Percentiles rank a stretch among this genome's conserved stretches.
These are phyloP conservation scores for Diadumene lineata DNA, from an alignment of 92 coral and sea anemone genomes.

Conservation along the genomic window DNA sequence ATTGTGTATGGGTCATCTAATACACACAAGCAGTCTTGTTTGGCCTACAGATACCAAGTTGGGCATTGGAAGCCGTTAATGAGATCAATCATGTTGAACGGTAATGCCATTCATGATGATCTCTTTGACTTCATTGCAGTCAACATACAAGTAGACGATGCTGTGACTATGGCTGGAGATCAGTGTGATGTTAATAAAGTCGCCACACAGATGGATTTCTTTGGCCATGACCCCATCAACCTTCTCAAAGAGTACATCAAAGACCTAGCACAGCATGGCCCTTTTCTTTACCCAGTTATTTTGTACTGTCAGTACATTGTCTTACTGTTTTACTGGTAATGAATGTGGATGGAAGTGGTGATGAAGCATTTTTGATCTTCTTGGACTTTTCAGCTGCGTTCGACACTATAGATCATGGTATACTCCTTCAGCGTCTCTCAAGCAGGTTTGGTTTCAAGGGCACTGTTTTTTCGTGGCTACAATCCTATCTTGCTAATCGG, in stretches of 20 bases:
- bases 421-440: too few species aligned
- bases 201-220: constrained; percentile 30
- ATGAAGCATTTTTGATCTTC: too few species aligned
- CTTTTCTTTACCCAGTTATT: background rate
- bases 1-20: constrained; percentile 32
- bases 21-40: constrained; percentile 8
- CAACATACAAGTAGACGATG: constrained; percentile 34
- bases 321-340: constrained; percentile 30
- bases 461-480: too few species aligned
- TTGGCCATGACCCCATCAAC: constrained; percentile 42
- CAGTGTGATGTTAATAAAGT: constrained; percentile 37
- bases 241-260: constrained; percentile 1
- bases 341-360: too few species aligned
- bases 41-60: constrained; percentile 39
- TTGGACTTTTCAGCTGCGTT: too few species aligned
- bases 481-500: too few species aligned
- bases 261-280: background rate
- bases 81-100: constrained; percentile 38
- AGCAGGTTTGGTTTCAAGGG: too few species aligned
- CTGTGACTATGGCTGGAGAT: constrained; percentile 36
- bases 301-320: constrained; percentile 33
- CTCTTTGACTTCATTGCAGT: background rate
- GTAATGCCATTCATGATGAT: constrained; percentile 52
- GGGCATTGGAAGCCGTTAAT: constrained; percentile 19
- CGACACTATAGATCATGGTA: too few species aligned